These are phyloP conservation scores for Rhodinocichla rosea DNA, from an alignment of 2,113 vertebrate genomes.

Conservation along the genomic window DNA sequence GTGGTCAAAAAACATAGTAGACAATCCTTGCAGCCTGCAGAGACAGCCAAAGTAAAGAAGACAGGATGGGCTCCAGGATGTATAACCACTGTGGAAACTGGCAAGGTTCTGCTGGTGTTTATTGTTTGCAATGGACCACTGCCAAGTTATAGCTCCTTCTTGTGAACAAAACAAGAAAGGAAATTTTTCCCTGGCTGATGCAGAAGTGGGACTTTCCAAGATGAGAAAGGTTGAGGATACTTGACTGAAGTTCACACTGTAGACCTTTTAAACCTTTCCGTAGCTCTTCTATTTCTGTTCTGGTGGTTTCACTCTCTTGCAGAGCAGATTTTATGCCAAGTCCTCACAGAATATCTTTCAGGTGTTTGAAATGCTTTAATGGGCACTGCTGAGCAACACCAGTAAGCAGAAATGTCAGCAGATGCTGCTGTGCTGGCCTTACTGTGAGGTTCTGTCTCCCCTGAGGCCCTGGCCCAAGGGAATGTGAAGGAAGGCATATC, in stretches of 20 bases:
- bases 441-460: background rate
- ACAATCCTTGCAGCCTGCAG: background rate
- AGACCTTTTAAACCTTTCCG: background rate
- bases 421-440: background rate
- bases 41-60: background rate
- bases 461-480: background rate
- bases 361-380: background rate
- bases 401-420: background rate
- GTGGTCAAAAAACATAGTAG: background rate
- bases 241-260: background rate
- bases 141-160: background rate
- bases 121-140: background rate
- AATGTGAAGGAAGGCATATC: background rate
- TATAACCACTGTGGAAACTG: background rate
- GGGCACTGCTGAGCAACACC: background rate
- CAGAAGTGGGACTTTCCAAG: background rate
- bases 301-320: background rate
- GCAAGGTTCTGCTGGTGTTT: background rate
- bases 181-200: background rate
- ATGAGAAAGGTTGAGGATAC: background rate
- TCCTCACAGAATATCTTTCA: background rate
- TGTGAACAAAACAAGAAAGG: conserved; percentile 15
- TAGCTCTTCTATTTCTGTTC: background rate
- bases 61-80: background rate
- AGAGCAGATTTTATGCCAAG: background rate